These are phyloP conservation scores for Lithodes maja DNA, from an alignment of 2,888 invertebrate species.

Conservation along the genomic window DNA sequence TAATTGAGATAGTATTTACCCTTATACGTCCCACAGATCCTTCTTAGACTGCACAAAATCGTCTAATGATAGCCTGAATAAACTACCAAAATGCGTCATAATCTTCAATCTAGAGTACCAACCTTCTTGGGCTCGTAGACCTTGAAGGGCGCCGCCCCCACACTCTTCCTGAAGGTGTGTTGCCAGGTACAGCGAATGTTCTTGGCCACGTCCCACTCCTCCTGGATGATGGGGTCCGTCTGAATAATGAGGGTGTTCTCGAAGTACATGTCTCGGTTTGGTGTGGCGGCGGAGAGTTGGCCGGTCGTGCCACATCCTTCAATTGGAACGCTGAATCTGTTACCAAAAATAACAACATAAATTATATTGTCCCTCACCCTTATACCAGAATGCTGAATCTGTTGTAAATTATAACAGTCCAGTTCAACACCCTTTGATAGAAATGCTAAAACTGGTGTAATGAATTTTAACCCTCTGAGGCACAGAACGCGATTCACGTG, in stretches of 20 bases:
- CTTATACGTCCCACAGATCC: too few relatives aligned
- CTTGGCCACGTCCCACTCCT: conserved; percentile 64
- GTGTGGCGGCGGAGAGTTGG: conserved; percentile 37
- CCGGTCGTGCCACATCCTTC: conserved; percentile 69
- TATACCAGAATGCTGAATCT: neutral
- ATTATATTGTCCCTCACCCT: neutral
- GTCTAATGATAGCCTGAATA: too few relatives aligned
- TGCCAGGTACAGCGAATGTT: conserved; percentile 57
- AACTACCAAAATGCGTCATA: too few relatives aligned
- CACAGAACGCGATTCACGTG: too few relatives aligned
- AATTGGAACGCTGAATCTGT: conserved; percentile 69
- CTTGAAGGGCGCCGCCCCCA: conserved; percentile 42
- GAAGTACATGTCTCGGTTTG: conserved; percentile 51
- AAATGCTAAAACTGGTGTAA: too few relatives aligned
- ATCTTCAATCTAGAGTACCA: too few relatives aligned
- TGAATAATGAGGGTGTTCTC: conserved; percentile 68
- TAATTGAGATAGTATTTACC: too few relatives aligned
- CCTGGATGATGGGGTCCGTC: conserved; percentile 54
- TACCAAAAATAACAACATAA: neutral
- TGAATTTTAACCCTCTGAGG: too few relatives aligned
- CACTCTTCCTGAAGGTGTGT: conserved; percentile 53
- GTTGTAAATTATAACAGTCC: neutral
- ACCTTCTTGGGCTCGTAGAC: conserved; percentile 50
- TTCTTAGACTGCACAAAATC: too few relatives aligned
- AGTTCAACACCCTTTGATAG: too few relatives aligned